These are phyloP conservation scores for Vidua macroura DNA, from an alignment of 2,113 vertebrate genomes.

Conservation along the genomic window DNA sequence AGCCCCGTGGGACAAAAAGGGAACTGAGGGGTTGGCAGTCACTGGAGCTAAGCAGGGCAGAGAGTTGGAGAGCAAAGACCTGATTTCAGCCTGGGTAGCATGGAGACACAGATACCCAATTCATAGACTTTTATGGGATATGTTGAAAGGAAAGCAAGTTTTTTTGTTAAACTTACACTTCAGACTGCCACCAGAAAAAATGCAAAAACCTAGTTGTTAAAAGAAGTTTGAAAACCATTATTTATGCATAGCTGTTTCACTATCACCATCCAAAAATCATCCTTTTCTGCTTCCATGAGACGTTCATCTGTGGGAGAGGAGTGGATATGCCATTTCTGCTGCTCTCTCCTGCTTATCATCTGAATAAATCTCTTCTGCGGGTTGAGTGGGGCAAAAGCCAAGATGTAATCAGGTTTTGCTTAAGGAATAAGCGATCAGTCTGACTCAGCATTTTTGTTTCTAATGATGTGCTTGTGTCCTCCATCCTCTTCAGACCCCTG, in stretches of 20 bases:
- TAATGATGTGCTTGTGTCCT: neutral
- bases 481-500: neutral
- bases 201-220: neutral
- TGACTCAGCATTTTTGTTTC: neutral
- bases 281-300: neutral
- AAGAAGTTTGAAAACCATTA: neutral
- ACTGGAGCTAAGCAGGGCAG: neutral
- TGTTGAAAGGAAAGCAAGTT: neutral
- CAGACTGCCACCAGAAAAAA: neutral
- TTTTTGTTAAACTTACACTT: neutral
- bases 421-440: neutral
- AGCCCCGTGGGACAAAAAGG: neutral
- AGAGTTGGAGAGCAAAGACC: neutral
- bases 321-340: neutral
- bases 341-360: neutral
- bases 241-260: neutral
- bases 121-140: neutral
- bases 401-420: neutral
- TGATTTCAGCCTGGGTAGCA: neutral
- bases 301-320: accelerated
- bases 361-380: neutral
- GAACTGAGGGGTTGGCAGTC: neutral
- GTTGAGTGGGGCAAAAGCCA: neutral
- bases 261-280: neutral
- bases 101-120: neutral